Percentiles rank a stretch among this genome's conserved stretches.
Conservation (phyloP, 2,888 invertebrate species). For the Galeruca laticollis region DNA sequence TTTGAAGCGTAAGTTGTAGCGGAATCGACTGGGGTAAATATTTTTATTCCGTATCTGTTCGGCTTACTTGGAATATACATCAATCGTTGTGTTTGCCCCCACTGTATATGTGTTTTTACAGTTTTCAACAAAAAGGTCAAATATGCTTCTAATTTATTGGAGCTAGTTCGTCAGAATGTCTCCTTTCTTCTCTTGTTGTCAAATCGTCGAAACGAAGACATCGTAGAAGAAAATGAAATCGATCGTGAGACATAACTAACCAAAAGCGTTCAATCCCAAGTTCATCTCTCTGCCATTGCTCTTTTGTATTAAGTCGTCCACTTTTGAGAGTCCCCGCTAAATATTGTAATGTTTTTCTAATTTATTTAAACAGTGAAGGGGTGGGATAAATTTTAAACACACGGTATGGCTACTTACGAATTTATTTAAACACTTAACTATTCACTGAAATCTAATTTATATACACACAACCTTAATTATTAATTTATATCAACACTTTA, state of each 20-base stretch:
- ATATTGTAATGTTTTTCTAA: too few species aligned
- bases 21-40: too few species aligned
- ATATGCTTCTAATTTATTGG: constrained; percentile 28
- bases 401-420: too few species aligned
- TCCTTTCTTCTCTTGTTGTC: constrained; percentile 1
- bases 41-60: background rate
- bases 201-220: background rate
- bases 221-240: constrained; percentile 6
- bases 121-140: constrained; percentile 25
- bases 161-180: too few species aligned
- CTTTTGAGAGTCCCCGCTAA: too few species aligned
- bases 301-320: background rate
- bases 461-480: too few species aligned
- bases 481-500: too few species aligned
- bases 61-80: background rate
- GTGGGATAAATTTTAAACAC: too few species aligned
- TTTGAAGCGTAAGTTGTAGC: background rate
- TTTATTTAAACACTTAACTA: too few species aligned
- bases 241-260: constrained; percentile 11
- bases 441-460: too few species aligned
- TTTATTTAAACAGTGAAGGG: too few species aligned
- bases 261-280: constrained; percentile 20
- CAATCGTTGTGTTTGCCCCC: background rate
- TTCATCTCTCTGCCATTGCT: background rate
- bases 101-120: constrained; percentile 9